Percentiles rank a stretch among this genome's conserved stretches.
phyloP scores from a whole-genome alignment of 2,888 invertebrate genomes.

The Athrips mouffetella region DNA sequence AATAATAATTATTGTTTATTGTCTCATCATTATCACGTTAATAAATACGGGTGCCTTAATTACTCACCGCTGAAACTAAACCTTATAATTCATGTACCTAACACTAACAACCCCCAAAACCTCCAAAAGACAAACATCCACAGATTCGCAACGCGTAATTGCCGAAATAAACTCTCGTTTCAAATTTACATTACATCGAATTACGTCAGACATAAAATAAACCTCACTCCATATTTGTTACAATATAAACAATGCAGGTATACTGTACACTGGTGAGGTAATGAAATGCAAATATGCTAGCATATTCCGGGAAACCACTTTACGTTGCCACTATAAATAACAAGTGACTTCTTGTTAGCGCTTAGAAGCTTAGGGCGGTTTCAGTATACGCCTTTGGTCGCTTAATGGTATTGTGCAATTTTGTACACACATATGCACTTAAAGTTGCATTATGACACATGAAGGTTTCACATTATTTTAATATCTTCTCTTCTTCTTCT shows the following conservation, averaged over 20 bases:
- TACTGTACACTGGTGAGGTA: slow-evolving; percentile 40
- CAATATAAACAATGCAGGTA: slow-evolving; percentile 22
- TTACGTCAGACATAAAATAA: slow-evolving; percentile 17
- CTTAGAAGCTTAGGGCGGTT: slow-evolving; percentile 15
- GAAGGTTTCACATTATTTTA: too few relatives aligned
- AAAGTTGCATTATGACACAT: too few relatives aligned
- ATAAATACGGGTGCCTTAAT: too few relatives aligned
- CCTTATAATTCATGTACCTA: not conserved
- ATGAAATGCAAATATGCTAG: slow-evolving; percentile 62
- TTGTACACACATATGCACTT: not conserved
- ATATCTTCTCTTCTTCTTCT: too few relatives aligned
- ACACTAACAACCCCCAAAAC: not conserved
- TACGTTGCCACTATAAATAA: slow-evolving; percentile 40
- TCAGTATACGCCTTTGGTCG: not conserved
- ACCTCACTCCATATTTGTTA: slow-evolving; percentile 23
- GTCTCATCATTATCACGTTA: too few relatives aligned
- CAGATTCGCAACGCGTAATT: too few relatives aligned
- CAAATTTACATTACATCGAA: slow-evolving; percentile 10
- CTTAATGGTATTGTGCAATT: not conserved
- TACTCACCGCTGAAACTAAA: not conserved
- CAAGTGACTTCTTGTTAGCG: slow-evolving; percentile 40
- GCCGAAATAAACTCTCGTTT: not conserved
- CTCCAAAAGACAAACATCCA: slow-evolving; percentile 1
- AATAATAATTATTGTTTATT: too few relatives aligned
- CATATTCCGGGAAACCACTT: slow-evolving; percentile 46